Base-by-base conservation (phyloP, 1,140 invertebrate species). In the Oreohelix idahoensis region DNA sequence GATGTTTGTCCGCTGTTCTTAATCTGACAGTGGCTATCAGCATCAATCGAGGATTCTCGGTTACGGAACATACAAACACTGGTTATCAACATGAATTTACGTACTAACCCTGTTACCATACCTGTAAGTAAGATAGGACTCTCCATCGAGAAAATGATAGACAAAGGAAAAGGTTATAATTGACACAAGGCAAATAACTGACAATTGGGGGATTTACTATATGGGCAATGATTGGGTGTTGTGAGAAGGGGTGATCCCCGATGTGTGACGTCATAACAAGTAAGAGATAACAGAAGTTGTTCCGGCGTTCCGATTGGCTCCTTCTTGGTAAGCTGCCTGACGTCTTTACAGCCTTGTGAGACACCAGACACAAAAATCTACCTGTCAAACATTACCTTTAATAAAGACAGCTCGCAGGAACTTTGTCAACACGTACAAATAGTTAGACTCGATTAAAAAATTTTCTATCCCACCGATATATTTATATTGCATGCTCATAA, bases 261-360 rank as follows among this genome's bases (percentile, higher is more conserved):
- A 32, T 32, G 63, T 66, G 63, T 66, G 20, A 66, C 63, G 1
- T 66, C 10, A 35, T 23, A 17, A 32, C 29, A 66, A 32, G 29
- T 32, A 29, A 66, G 63, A 66, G 63, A 66, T 66, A 66, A 66
- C 29, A n/a, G 17, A 58, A 58, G 53, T 58, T 58, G 42, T n/a
- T 58, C 53, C 5, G 53, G 53, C 53, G 10, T 15, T 4, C 45
- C 53, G 10, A 58, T 58, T 58, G 53, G 53, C 53, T 58, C 53
- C 53, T 20, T 58, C 17, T 58, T 58, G 53, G 26, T 58, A n/a
- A 23, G 20, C 53, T n/a, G 26, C 53, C 10, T 11, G 53, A n/a
- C 53, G 53, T 23, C 53, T 58, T 45, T n/a, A n/a, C 20, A 20
- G 15, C 53, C 10, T 20, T n/a, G 15, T 58, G 53, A 58, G 26